Percentiles rank a stretch among this genome's conserved stretches.
These are phyloP conservation scores for Corticium candelabrum DNA, from an alignment of 37 sponge, comb jelly and placozoan genomes.

Conservation along the genomic window DNA sequence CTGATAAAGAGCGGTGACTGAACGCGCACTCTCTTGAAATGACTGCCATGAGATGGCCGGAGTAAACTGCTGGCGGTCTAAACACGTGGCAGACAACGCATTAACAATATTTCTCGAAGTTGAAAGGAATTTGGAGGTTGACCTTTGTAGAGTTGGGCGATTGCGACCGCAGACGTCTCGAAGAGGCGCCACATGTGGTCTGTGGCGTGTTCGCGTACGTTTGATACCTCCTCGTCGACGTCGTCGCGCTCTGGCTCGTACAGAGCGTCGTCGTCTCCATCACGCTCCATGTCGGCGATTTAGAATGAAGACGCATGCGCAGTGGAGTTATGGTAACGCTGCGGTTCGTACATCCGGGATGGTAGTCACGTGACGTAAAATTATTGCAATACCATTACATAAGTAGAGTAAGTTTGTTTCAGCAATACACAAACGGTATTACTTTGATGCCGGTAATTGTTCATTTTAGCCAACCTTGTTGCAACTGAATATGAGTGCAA, in stretches of 20 bases:
- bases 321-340: neutral
- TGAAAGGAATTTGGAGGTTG: too few species aligned
- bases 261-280: neutral
- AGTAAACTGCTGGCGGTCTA: neutral
- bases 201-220: neutral
- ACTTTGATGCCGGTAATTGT: too few species aligned
- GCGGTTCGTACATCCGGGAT: too few species aligned
- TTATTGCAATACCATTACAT: too few species aligned
- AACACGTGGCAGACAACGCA: too few species aligned
- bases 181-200: neutral
- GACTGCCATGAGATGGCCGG: neutral
- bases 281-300: neutral
- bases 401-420: too few species aligned
- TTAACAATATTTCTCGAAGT: too few species aligned
- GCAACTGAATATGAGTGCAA: too few species aligned
- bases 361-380: too few species aligned
- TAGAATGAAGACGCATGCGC: neutral
- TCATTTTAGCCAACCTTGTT: too few species aligned
- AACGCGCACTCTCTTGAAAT: neutral
- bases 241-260: neutral
- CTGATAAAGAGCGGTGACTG: neutral
- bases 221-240: neutral
- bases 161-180: neutral
- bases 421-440: too few species aligned
- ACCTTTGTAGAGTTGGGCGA: constrained; percentile 5